Evolutionary conservation across 2,113 vertebrate species (phyloP).

Genomic region (Atherinomorus stipes): DNA sequence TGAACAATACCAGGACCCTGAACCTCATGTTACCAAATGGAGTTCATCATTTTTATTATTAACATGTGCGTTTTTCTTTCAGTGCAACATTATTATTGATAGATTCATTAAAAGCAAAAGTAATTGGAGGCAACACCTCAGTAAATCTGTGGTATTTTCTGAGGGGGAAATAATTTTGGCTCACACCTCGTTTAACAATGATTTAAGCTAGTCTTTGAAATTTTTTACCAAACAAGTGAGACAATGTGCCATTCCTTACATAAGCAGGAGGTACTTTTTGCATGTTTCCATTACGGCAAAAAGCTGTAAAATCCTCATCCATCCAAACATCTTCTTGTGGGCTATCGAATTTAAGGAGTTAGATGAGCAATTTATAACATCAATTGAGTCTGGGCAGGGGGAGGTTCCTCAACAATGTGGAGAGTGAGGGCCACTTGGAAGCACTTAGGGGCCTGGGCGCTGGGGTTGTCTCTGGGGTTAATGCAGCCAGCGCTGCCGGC

Average conservation of each 20-base stretch:
- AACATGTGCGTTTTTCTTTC: not conserved
- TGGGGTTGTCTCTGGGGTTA: conserved; percentile 81
- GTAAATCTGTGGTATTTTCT: not conserved
- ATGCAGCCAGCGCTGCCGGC: conserved; percentile 74
- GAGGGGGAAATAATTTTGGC: not conserved
- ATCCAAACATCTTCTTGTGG: conserved; percentile 61
- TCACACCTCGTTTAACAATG: not conserved
- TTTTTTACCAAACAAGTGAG: not conserved
- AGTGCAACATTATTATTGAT: not conserved
- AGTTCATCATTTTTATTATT: not conserved
- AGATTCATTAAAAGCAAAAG: not conserved
- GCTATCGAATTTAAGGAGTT: conserved; percentile 66
- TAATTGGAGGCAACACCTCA: not conserved
- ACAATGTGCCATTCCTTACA: not conserved
- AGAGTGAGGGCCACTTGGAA: conserved; percentile 73
- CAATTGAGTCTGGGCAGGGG: conserved; percentile 53
- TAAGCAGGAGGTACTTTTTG: conserved; percentile 1
- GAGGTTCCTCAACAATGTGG: conserved; percentile 44
- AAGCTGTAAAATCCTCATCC: conserved; percentile 51
- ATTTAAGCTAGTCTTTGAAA: not conserved
- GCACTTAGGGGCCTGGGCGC: conserved; percentile 76
- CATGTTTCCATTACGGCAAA: conserved; percentile 44
- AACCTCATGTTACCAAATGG: not conserved
- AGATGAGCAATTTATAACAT: conserved; percentile 78
- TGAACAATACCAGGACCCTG: not conserved